Evolutionary conservation across 2,113 vertebrate genomes (phyloP).

Genomic region (Megalops atlanticus): DNA sequence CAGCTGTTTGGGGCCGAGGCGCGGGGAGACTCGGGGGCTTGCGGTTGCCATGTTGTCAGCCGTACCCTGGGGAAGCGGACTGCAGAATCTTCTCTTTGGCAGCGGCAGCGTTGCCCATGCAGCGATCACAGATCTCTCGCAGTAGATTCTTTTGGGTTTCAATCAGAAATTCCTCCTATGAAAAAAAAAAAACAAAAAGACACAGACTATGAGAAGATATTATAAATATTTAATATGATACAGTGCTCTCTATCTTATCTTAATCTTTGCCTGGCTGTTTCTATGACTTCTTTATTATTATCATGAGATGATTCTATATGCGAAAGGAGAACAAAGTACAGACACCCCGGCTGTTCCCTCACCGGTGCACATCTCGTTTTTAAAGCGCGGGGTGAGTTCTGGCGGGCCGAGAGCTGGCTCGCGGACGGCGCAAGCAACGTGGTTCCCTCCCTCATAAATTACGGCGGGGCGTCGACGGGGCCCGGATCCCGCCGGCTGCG

Average conservation of each 20-base stretch:
- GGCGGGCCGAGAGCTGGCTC: constrained; percentile 40
- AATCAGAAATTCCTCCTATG: constrained; percentile 67
- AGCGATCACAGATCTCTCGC: constrained; percentile 60
- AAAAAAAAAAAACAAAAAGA: constrained; percentile 31
- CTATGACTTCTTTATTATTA: constrained; percentile 29
- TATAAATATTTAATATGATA: constrained; percentile 30
- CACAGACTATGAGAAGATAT: constrained; percentile 8
- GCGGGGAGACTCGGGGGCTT: not conserved
- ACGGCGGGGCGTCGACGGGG: constrained; percentile 47
- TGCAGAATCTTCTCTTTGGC: constrained; percentile 15
- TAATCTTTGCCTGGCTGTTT: not conserved
- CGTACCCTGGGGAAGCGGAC: not conserved
- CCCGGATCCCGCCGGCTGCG: constrained; percentile 43
- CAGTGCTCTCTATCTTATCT: not conserved
- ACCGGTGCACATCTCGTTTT: not conserved
- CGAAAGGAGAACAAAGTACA: constrained; percentile 17
- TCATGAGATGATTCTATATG: constrained; percentile 10
- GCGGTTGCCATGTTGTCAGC: not conserved
- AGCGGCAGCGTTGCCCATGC: constrained; percentile 49
- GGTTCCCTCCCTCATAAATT: constrained; percentile 62
- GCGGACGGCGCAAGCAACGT: constrained; percentile 49
- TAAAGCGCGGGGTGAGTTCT: constrained; percentile 2
- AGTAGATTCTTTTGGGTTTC: constrained; percentile 59
- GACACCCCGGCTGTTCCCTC: constrained; percentile 30
- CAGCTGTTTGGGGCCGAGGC: constrained; percentile 48